Evolutionary conservation across 2,797 vertebrate genomes (phyloP), one percentile per base, ranked within the genome.

Genomic region (Neosalanx taihuensis): DNA sequence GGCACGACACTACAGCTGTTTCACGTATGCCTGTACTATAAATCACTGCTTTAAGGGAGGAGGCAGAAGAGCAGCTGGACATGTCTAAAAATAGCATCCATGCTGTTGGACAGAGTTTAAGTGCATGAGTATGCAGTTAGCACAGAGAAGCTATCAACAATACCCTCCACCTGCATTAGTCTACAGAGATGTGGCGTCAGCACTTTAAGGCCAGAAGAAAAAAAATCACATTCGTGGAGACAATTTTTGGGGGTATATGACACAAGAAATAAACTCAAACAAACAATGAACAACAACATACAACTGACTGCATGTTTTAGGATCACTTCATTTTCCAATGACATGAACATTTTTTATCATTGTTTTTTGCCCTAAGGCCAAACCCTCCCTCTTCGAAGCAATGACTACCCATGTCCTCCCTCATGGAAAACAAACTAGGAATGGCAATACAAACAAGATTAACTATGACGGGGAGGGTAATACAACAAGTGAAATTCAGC

Each of bases 331-430:
- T 89, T 90, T 91, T 86, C 79, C 84, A 83, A 75, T 70, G 81
- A 86, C 85, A 81, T 79, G 81, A 87, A 73, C 83, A 75, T 89
- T 92, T 81, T 78, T 89, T 92, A 90, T 92, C 92, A 87, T 84
- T 72, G 81, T 78, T 86, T 81, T 64, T 80, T 81, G 83, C 85
- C 89, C 90, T 26, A 80, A 80, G 91, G 87, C 86, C 79, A 85
- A 83, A 88, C 82, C 69, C 88, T 86, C 86, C 88, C 84, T 89
- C 78, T 87, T 79, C 76, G 64, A 67, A 76, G 82, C 64, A 75
- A 79, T 83, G 87, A 88, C 86, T 85, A 83, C 75, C 76, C 64
- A 76, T 72, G 69, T 77, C 80, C 75, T 66, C 74, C 83, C 84
- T 76, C 79, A 84, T 87, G 84, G 86, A 88, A 87, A 91, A 87